Base-by-base conservation (phyloP, 1,140 invertebrate species). In the Halyomorpha halys region DNA sequence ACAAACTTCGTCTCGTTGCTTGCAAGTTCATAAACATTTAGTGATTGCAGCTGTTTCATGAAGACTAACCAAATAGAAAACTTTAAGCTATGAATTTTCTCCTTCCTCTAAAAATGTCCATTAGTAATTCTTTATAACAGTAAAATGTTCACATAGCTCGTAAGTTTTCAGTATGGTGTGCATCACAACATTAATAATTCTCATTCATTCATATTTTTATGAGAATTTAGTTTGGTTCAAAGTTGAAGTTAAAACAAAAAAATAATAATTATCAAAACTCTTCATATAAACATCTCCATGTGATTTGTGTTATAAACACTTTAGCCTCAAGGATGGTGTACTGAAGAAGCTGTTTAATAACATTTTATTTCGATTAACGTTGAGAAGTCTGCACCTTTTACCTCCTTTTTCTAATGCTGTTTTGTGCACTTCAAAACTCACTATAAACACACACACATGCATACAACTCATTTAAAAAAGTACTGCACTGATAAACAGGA, bases 1-100 rank as follows among this genome's bases (percentile, higher is more conserved):
- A 66, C 45, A 64, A 64, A 66, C 65, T 68, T 54, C 62, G 49
- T 66, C 53, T 56, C 65, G 65, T 68, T 68, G 67, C 67, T 66
- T 68, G 67, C 67, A 65, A 63, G 47, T 59, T 65, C 65, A 66
- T 64, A 64, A 66, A 61, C 63, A 59, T 64, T 23, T 66, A 68
- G 54, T 64, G 61, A 63, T 59, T 63, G 49, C 61, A 62, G 61
- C 61, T 66, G 44, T 59, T 39, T 60, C 15, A 60, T 68, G 53
- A 68, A 61, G 59, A 66, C 67, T 68, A 68, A 68, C 61, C 67
- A 62, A 44, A 63, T 63, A 54, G 54, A 66, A 65, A 62, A 63
- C 61, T 66, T 66, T 56, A 66, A 68, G 67, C 67, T 66, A 68
- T 45, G 60, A 54, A 66, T 21, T 66, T 66, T 59, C 47, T 34